Conservation (phyloP, 2,113 vertebrate genomes). For the Rhegmatorhina hoffmannsi region DNA sequence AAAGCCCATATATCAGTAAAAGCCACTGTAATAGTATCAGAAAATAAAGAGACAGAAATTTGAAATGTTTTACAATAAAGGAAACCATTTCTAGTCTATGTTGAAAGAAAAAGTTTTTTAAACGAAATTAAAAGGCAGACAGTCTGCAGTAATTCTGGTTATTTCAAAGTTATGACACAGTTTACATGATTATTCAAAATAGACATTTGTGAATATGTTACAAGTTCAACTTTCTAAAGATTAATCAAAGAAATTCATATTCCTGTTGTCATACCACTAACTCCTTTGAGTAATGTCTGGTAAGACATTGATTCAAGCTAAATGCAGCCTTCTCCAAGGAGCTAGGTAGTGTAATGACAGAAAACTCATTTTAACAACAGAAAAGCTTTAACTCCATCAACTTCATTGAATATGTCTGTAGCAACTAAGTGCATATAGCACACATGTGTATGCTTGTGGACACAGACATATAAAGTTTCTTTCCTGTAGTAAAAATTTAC, state of each 20-base stretch:
- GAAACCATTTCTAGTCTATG: neutral
- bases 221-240: neutral
- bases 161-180: neutral
- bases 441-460: accelerated
- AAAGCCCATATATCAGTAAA: neutral
- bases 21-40: neutral
- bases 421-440: neutral
- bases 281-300: neutral
- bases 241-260: neutral
- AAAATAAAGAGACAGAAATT: neutral
- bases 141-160: neutral
- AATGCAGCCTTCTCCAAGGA: neutral
- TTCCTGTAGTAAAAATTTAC: neutral
- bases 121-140: neutral
- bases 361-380: neutral
- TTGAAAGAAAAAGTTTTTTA: neutral
- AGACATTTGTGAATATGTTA: neutral
- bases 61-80: neutral
- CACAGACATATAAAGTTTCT: neutral
- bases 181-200: neutral
- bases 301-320: neutral
- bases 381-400: neutral
- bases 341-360: neutral
- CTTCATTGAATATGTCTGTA: neutral
- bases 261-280: neutral